Evolutionary conservation across 2,113 vertebrate genomes (phyloP).

Genomic region (Riparia riparia): DNA sequence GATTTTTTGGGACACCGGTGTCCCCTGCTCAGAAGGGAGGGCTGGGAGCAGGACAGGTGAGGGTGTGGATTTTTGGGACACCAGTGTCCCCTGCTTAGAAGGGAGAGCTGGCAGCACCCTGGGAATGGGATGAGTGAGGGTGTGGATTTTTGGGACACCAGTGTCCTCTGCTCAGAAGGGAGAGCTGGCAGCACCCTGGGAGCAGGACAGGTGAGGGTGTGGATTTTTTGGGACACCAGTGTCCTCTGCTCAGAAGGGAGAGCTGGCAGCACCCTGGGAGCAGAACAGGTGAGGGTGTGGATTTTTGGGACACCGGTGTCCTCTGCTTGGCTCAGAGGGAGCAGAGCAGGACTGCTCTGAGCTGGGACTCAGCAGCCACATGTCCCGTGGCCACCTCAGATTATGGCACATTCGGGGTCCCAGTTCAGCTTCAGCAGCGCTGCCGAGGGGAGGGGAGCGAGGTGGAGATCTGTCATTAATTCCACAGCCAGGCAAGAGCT

Average conservation of each 20-base stretch:
- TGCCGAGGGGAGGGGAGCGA: background rate
- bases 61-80: background rate
- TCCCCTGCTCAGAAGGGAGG: background rate
- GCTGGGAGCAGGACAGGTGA: background rate
- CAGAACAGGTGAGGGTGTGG: background rate
- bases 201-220: no score
- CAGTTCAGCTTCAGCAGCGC: background rate
- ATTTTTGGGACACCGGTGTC: background rate
- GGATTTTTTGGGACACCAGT: background rate
- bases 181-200: background rate
- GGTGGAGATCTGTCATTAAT: background rate
- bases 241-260: background rate
- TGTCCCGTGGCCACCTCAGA: background rate
- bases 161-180: background rate
- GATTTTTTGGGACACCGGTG: background rate
- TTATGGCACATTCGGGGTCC: fast-evolving
- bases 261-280: no score
- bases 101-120: background rate
- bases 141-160: background rate
- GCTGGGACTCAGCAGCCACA: background rate
- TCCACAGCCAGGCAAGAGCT: background rate
- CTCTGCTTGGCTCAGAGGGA: background rate
- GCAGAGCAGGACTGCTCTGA: background rate
- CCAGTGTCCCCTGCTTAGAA: background rate
- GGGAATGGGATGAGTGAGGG: no score